Base-by-base conservation (phyloP, 2,797 vertebrate genomes). In the Neosilurus hyrtlii region DNA sequence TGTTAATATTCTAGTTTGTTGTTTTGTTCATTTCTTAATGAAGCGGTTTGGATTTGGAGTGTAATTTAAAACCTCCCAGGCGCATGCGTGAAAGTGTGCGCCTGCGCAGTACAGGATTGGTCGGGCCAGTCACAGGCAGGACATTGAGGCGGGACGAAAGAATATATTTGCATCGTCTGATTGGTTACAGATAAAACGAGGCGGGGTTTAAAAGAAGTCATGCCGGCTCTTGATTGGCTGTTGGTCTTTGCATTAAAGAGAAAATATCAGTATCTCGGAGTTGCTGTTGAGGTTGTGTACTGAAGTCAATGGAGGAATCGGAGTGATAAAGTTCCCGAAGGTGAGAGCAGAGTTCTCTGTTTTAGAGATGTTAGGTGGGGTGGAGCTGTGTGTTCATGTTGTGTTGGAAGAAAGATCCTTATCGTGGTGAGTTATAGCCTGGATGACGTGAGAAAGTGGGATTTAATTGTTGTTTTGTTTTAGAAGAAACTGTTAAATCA, bases 231-330 rank as follows among this genome's bases (percentile, higher is more conserved):
- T 4, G 85, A 89, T 89, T 89, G 88, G 88, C 54, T 70, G 68
- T 30, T 51, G 20, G 15, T 56, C 26, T 15, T 15, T 43, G 54
- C 26, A 3, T 24, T 26, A 37, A 71, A 59, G 35, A 26, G 67
- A 62, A 43, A 77, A 62, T 26, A 49, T 18, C 56, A 26, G 10
- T 10, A 0, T 26, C 37, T 49, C 37, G 56, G 52, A 71, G 67
- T 59, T 59, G 79, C 11, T 82, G 83, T 77, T 72, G 74, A 56
- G 62, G 65, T 22, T 20, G 66, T 24, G n/a, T 0, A 61, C 54
- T 26, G 80, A 82, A 78, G 71, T 84, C 83, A 82, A 83, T 85
- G 86, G 85, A 84, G 84, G 86, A 82, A 57, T 78, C 78, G 79
- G 22, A 49, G 35, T 24, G 75, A 9, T 77, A 12, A 77, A 76